These are phyloP conservation scores for Cataglyphis altisquamis DNA, from an alignment of 2,888 invertebrate species.

Conservation along the genomic window DNA sequence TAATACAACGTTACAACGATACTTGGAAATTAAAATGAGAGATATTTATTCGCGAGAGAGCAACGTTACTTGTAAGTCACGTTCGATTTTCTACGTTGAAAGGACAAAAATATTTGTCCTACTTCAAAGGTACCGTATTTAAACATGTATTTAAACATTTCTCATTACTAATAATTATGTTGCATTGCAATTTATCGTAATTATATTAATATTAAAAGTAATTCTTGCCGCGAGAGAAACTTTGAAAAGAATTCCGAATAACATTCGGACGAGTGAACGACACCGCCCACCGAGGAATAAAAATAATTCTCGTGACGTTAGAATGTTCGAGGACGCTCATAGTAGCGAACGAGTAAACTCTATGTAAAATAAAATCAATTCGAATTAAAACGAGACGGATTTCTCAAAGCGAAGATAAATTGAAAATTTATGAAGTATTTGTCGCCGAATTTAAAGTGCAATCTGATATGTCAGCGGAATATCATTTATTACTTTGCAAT, in stretches of 20 bases:
- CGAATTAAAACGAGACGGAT: neutral
- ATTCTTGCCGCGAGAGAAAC: neutral
- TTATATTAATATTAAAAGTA: neutral
- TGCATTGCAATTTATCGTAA: neutral
- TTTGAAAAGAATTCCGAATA: neutral
- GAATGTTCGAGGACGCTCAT: neutral
- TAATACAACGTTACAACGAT: conserved; percentile 21
- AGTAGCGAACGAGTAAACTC: neutral
- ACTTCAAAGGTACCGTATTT: conserved; percentile 6
- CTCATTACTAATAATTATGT: neutral
- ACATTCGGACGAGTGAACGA: neutral
- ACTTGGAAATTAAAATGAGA: neutral
- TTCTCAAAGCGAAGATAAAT: neutral
- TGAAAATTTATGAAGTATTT: neutral
- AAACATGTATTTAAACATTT: neutral
- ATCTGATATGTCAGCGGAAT: neutral
- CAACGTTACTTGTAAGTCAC: conserved; percentile 1
- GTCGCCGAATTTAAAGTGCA: neutral
- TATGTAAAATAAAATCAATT: conserved; percentile 6
- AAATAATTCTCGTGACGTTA: conserved; percentile 29
- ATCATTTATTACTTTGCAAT: conserved; percentile 8
- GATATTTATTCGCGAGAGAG: neutral
- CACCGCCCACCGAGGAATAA: conserved; percentile 1
- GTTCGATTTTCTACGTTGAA: neutral
- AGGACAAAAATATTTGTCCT: neutral